Evolutionary conservation across 2,888 invertebrate species (phyloP).

Genomic region (Psylliodes chrysocephalus): DNA sequence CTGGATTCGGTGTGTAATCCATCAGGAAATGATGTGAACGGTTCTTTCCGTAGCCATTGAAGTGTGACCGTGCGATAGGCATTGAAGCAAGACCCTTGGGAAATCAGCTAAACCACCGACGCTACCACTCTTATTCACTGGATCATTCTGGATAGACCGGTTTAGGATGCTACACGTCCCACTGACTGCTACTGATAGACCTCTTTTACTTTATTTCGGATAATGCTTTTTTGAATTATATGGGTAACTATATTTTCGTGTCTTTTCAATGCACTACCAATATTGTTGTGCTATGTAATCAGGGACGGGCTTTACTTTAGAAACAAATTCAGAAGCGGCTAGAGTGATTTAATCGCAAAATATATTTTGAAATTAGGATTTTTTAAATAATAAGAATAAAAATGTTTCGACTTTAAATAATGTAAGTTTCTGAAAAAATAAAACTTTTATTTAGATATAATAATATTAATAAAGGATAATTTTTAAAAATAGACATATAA

Average conservation of each 20-base stretch:
- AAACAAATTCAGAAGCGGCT: no score
- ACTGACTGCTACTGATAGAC: constrained; percentile 31
- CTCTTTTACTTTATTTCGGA: constrained; percentile 25
- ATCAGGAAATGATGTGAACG: constrained; percentile 55
- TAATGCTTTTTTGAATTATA: constrained; percentile 26
- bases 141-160: neutral
- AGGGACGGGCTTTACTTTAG: no score
- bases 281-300: no score
- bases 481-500: no score
- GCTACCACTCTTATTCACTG: constrained; percentile 20
- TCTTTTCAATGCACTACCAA: constrained; percentile 5
- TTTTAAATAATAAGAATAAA: no score
- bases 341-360: no score
- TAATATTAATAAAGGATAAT: no score
- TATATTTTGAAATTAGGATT: no score
- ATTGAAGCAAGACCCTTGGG: constrained; percentile 61
- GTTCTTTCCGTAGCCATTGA: constrained; percentile 62
- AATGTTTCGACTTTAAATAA: no score
- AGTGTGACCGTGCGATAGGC: constrained; percentile 65
- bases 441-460: no score
- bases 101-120: constrained; percentile 58
- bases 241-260: neutral
- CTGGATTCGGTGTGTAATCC: constrained; percentile 51
- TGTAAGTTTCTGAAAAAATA: no score
- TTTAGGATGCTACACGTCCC: constrained; percentile 12